phyloP scores from a whole-genome alignment of 2,113 vertebrate species.

The Ophthalmolycus amberensis region DNA sequence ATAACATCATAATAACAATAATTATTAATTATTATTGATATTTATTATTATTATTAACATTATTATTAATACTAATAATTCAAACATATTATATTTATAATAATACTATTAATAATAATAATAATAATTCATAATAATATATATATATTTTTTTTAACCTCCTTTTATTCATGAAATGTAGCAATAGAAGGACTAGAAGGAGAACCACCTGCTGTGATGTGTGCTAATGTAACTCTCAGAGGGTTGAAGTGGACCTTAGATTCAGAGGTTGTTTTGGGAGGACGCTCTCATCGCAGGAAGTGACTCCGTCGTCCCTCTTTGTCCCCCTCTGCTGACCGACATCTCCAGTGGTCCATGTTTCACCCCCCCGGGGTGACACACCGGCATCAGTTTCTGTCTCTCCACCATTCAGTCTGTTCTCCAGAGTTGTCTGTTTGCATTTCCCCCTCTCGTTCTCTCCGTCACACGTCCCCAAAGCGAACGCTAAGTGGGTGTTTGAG shows the following conservation, averaged over 20 bases:
- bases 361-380: slow-evolving; percentile 19
- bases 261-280: not conserved
- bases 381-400: slow-evolving; percentile 40
- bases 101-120: too few species aligned
- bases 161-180: not conserved
- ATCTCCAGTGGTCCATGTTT: slow-evolving; percentile 57
- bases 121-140: too few species aligned
- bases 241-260: not conserved
- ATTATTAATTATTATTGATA: too few species aligned
- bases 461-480: slow-evolving; percentile 30
- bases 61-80: too few species aligned
- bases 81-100: too few species aligned
- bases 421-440: slow-evolving; percentile 51
- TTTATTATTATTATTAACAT: too few species aligned
- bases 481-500: slow-evolving; percentile 71
- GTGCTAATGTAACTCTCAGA: not conserved
- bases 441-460: slow-evolving; percentile 36
- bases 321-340: slow-evolving; percentile 32
- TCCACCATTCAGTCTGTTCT: slow-evolving; percentile 35
- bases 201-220: not conserved
- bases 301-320: not conserved
- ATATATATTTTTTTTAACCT: too few species aligned
- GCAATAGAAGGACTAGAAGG: not conserved
- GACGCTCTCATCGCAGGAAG: not conserved
- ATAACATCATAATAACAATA: too few species aligned